These are phyloP conservation scores for Columba guinea DNA, from an alignment of 2,797 vertebrate genomes.

Conservation along the genomic window DNA sequence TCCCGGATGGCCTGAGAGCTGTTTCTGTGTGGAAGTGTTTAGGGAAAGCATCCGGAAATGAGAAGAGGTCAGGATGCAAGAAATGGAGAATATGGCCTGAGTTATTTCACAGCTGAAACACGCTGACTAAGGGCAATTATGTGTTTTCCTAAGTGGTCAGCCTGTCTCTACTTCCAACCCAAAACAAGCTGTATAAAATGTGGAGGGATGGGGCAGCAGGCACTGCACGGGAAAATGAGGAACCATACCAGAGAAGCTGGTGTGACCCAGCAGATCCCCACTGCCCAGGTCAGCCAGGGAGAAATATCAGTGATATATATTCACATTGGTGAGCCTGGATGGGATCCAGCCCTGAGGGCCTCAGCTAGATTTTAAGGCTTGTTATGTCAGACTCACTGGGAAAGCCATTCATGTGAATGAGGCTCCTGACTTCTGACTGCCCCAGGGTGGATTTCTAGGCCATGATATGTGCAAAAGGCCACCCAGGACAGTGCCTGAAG, in stretches of 20 bases:
- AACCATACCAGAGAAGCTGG: background rate
- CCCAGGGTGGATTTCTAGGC: background rate
- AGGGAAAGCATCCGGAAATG: conserved; percentile 40
- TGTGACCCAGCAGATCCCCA: background rate
- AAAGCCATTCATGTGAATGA: background rate
- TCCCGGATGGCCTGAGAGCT: background rate
- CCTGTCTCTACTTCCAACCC: background rate
- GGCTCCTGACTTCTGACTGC: background rate
- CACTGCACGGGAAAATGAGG: background rate
- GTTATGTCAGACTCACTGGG: background rate
- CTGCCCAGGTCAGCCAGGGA: background rate
- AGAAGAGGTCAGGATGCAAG: background rate
- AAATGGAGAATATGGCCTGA: background rate
- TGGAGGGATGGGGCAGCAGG: background rate
- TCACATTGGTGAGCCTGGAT: background rate
- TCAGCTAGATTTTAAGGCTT: background rate
- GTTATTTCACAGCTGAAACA: conserved; percentile 21
- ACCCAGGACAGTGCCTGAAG: background rate
- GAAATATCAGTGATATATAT: background rate
- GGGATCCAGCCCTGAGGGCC: background rate
- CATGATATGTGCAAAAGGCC: background rate
- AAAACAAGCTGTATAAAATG: background rate
- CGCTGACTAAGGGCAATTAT: background rate
- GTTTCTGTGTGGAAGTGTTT: conserved; percentile 3
- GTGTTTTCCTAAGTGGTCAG: background rate